Base-by-base conservation (phyloP, 1,140 invertebrate species). In the Helicoverpa zea region DNA sequence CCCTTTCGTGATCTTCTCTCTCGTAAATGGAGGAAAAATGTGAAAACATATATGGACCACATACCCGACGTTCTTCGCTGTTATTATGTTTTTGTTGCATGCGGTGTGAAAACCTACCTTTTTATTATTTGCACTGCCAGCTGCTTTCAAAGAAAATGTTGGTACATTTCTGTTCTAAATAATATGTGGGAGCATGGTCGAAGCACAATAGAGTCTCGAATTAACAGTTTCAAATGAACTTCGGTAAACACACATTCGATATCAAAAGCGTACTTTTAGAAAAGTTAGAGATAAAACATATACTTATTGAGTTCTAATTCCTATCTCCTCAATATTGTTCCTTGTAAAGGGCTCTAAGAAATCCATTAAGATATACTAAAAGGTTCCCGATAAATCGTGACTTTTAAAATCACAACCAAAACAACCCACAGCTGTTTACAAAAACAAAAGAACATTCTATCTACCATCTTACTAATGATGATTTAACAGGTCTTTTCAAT, bases 381-480 rank as follows among this genome's bases (percentile, higher is more conserved):
- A 54, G 3, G 14, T 58, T 16, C 23, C 56, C 23, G 3, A 11
- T 4, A 66, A 5, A 47, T 2, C 43, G 13, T 16, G 35, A 47
- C n/a, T 16, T 66, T 66, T 11, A 66, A 66, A 66, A 43, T n/a
- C 29, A 43, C 61, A 64, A 64, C 13, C 7, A 58, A 58, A 64
- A 64, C 35, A 29, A 70, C 66, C 47, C 43, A 14, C 51, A 16
- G 13, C 23, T 9, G 7, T 35, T 14, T 56, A 30, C 23, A 29
- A 72, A 72, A 72, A 56, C 49, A 35, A 70, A 70, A 47, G 18
- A 56, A n/a, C 5, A 23, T 16, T 54, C 35, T 72, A 72, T 72
- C 68, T 72, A 54, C 23, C 16, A 72, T 56, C 51, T 72, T 54
- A 7, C 43, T 70, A 70, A 51, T 70, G 66, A 56, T 72, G 68